Evolutionary conservation across 2,797 vertebrate genomes (phyloP).

Genomic region (Tenualosa ilisha): DNA sequence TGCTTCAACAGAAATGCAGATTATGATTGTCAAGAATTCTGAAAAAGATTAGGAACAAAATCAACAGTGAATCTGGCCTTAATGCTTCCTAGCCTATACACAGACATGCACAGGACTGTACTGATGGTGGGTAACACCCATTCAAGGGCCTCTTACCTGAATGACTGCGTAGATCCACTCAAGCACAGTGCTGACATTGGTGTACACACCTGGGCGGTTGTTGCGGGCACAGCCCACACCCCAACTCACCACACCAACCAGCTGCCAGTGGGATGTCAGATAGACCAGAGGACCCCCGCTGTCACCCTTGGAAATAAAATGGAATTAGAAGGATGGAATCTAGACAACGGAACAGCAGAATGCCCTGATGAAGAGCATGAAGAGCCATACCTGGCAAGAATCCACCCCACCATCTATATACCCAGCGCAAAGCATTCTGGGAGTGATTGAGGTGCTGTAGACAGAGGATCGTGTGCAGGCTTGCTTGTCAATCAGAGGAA

Average conservation of each 20-base stretch:
- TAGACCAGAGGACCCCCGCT: conserved; percentile 79
- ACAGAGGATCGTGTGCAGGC: conserved; percentile 65
- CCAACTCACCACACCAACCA: conserved; percentile 80
- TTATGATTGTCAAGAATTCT: not conserved
- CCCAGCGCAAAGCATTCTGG: conserved; percentile 78
- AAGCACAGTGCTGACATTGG: conserved; percentile 67
- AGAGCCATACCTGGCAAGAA: conserved; percentile 75
- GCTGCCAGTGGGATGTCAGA: conserved; percentile 56
- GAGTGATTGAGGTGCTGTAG: conserved; percentile 70
- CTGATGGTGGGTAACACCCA: not conserved
- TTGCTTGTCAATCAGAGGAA: conserved; percentile 60
- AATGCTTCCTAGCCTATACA: too few species aligned
- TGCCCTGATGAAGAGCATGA: not conserved
- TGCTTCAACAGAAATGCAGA: not conserved
- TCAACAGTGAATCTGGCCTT: not conserved
- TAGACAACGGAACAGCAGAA: not conserved
- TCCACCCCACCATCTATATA: conserved; percentile 66
- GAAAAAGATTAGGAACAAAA: not conserved
- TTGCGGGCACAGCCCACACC: conserved; percentile 76
- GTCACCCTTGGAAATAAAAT: conserved; percentile 69
- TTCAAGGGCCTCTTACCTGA: conserved; percentile 60
- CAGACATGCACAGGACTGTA: too few species aligned
- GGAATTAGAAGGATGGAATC: not conserved
- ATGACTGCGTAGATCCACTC: conserved; percentile 73
- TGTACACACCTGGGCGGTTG: conserved; percentile 73